Base-by-base conservation (phyloP, 2,888 invertebrate species). In the Pterostichus niger region DNA sequence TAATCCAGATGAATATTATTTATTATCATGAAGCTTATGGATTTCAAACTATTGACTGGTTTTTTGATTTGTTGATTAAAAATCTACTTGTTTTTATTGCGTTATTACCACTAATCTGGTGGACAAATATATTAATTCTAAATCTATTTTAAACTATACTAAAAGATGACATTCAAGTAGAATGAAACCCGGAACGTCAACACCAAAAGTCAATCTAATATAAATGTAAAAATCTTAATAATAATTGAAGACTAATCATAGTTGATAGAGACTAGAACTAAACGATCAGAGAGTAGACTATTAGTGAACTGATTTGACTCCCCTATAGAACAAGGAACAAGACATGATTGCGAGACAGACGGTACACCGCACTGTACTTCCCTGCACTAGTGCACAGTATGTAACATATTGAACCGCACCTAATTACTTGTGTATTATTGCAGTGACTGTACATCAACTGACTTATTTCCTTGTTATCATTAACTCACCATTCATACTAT, bases 21-120 rank as follows among this genome's bases (percentile, higher is more conserved):
- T 44, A 71, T 71, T 44, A 17, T 71, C 44, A 71, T 71, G 68
- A 71, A 44, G 68, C 68, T 71, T 71, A 71, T 40, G 68, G 44
- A 64, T 35, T 64, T 35, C 33, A 64, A 64, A 64, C 64, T 64
- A 64, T 64, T 64, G 33, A 71, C 44, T 71, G 68, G 68, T 71
- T 44, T 71, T 64, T 64, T 35, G 33, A 64, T 33, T 64, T 64
- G 64, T 64, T 35, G 35, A 33, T 64, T 64, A 64, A 64, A 64
- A 64, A 64, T 64, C 13, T 17, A 59, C 24, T 59, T 31, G 31
- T 59, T 59, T 40, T 59, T 59, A 17, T 59, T 24, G 59, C 59
- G 17, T 59, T 40, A 5, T 59, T 17, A 24, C 59, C 59, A 11
- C 59, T 40, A 59, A 59, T 59, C 59, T 7, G 9, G 17, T 59